These are phyloP conservation scores for Gyps fulvus DNA, from an alignment of 2,113 vertebrate genomes.

Conservation along the genomic window DNA sequence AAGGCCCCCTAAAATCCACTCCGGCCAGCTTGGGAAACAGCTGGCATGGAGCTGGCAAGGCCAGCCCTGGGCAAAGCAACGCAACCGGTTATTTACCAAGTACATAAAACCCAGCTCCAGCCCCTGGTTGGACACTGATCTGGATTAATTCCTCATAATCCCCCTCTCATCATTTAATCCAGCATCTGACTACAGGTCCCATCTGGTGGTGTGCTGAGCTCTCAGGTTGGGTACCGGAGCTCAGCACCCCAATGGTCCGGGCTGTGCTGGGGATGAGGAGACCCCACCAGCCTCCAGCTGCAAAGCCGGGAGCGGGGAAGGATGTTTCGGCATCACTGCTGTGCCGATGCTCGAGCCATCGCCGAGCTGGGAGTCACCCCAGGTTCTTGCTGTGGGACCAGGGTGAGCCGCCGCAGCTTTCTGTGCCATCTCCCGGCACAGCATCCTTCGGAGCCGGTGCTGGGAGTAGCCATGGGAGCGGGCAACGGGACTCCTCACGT, in stretches of 20 bases:
- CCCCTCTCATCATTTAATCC: slow-evolving; percentile 25
- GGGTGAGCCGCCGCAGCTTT: background rate
- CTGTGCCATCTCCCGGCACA: background rate
- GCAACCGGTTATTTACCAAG: background rate
- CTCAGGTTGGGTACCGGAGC: background rate
- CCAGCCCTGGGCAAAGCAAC: background rate
- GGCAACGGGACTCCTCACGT: rapidly evolving
- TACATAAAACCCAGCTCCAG: background rate
- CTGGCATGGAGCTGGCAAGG: background rate
- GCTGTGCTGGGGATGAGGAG: background rate
- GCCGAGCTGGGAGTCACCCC: background rate
- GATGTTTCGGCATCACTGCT: rapidly evolving
- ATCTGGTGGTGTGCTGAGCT: background rate
- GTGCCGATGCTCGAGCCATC: background rate
- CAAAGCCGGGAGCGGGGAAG: background rate
- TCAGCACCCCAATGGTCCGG: background rate
- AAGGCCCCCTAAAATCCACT: background rate
- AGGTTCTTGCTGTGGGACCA: background rate
- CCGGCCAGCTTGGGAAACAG: background rate
- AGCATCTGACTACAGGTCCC: background rate
- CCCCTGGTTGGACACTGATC: slow-evolving; percentile 7
- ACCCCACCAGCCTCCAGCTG: background rate
- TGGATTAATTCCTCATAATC: slow-evolving; percentile 28
- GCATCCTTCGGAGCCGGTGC: background rate
- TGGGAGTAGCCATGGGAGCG: background rate